Conservation (phyloP, 2,888 invertebrate genomes). For the Napeogenes inachia region DNA sequence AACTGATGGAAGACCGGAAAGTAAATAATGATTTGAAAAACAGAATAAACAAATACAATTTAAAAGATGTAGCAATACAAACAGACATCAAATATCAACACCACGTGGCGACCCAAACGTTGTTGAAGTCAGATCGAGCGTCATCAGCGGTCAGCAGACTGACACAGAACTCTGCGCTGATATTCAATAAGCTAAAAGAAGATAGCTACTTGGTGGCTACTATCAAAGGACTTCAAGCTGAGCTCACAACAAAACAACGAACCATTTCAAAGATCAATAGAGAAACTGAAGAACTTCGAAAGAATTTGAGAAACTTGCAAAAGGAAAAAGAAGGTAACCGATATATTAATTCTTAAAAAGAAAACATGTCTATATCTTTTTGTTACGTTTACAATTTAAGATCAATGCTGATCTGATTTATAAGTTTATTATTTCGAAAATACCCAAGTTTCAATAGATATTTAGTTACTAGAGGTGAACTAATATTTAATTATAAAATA, state of each 20-base stretch:
- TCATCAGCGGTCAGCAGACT: conserved; percentile 72
- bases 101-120: conserved; percentile 56
- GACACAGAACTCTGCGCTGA: conserved; percentile 74
- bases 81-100: conserved; percentile 56
- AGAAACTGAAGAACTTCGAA: conserved; percentile 86
- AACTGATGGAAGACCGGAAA: conserved; percentile 72
- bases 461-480: too few relatives aligned
- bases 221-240: conserved; percentile 86
- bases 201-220: conserved; percentile 88
- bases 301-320: conserved; percentile 85
- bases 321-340: conserved; percentile 82
- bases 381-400: conserved; percentile 13
- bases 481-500: too few relatives aligned
- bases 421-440: too few relatives aligned
- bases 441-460: too few relatives aligned
- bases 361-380: neutral
- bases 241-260: conserved; percentile 85
- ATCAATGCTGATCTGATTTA: too few relatives aligned
- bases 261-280: conserved; percentile 83
- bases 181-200: conserved; percentile 78
- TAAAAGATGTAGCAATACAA: conserved; percentile 64
- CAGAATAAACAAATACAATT: conserved; percentile 64
- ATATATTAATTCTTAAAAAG: neutral
- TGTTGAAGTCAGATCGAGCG: conserved; percentile 58
- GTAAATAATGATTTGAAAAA: conserved; percentile 73